Percentiles rank a stretch among this genome's conserved stretches.
These are phyloP conservation scores for Pyrgilauda ruficollis DNA, from an alignment of 2,113 vertebrate genomes.

Conservation along the genomic window DNA sequence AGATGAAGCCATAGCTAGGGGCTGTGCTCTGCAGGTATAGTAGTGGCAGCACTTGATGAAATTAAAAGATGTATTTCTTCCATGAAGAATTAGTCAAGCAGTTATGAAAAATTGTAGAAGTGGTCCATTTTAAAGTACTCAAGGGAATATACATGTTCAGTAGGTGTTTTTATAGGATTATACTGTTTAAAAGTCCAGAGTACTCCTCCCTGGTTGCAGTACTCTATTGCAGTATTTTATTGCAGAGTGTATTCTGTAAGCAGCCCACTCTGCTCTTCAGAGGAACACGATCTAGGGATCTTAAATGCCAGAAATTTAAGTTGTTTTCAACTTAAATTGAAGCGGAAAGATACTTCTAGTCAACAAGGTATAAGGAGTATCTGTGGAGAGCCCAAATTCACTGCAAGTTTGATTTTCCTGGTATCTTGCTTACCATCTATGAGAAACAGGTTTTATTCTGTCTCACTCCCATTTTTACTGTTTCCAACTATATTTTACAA, in stretches of 20 bases:
- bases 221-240: not conserved
- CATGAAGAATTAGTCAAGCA: not conserved
- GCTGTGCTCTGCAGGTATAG: constrained; percentile 79
- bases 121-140: not conserved
- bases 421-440: not conserved
- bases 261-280: not conserved
- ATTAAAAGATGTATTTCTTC: not conserved
- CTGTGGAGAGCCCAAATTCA: not conserved
- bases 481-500: not conserved
- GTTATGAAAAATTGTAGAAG: not conserved
- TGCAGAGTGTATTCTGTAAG: not conserved
- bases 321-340: not conserved
- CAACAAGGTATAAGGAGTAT: not conserved
- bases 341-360: not conserved
- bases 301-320: not conserved
- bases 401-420: not conserved
- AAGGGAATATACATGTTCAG: not conserved
- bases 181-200: not conserved
- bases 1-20: constrained; percentile 81
- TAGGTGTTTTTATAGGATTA: not conserved
- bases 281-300: not conserved
- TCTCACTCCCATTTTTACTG: not conserved
- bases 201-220: not conserved
- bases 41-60: not conserved
- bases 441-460: not conserved